These are phyloP conservation scores for Caranx melampygus DNA, from an alignment of 2,113 vertebrate genomes.

Conservation along the genomic window DNA sequence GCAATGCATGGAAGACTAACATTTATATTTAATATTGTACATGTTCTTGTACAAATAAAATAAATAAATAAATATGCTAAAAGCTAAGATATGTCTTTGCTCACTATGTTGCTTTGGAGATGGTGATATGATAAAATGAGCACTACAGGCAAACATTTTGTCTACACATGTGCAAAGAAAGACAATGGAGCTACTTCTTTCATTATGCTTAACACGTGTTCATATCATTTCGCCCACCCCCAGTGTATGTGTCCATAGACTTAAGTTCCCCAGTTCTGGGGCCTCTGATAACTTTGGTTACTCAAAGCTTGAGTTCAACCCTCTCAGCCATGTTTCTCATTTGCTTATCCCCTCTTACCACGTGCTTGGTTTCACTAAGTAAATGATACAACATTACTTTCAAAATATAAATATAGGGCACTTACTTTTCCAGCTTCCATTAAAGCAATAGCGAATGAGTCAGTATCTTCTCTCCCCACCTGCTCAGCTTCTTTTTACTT, in stretches of 20 bases:
- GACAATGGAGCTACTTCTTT: not conserved
- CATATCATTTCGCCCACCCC: not conserved
- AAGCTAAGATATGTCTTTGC: not conserved
- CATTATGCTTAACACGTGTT: not conserved
- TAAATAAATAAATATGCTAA: not conserved
- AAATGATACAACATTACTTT: slow-evolving; percentile 22
- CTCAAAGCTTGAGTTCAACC: slow-evolving; percentile 11
- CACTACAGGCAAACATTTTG: not conserved
- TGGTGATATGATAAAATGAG: not conserved
- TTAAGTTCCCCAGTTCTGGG: not conserved
- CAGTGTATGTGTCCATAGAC: not conserved
- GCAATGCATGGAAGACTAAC: too few species aligned
- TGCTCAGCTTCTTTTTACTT: slow-evolving; percentile 2
- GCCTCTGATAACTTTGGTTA: slow-evolving; percentile 15
- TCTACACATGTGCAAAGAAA: not conserved
- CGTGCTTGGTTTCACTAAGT: slow-evolving; percentile 25
- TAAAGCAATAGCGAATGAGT: slow-evolving; percentile 15
- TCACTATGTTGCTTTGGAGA: not conserved
- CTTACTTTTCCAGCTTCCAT: slow-evolving; percentile 24
- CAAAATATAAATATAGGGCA: slow-evolving; percentile 21
- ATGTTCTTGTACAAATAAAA: too few species aligned
- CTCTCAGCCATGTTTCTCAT: not conserved
- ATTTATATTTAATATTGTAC: too few species aligned
- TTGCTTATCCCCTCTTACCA: slow-evolving; percentile 14
- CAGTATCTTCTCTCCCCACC: not conserved